Base-by-base conservation (phyloP, 2,797 vertebrate species). In the Pangasius krempfi region DNA sequence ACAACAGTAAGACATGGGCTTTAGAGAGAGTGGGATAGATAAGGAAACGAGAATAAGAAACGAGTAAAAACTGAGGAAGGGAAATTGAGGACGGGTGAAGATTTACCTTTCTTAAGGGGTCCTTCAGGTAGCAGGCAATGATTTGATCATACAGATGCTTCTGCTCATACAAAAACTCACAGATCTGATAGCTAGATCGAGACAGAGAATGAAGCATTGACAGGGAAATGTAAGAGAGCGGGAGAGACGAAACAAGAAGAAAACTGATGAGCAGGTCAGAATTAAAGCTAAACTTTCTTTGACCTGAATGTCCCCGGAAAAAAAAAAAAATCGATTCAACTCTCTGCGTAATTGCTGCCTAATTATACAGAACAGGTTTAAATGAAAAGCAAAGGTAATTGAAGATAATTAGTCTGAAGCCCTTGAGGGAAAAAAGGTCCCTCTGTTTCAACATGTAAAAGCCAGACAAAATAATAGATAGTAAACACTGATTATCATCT, bases 161-260 rank as follows among this genome's bases (percentile, higher is more conserved):
- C 92, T 97, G 97, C 90, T 99, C 98, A 72, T 99, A 99, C 90
- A 99, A 97, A 94, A 98, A 99, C 92, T 99, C 98, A 90, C 98
- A 99, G 84, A 99, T 98, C 91, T 99, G 98, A 91, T 97, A 99
- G 94, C 98, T 87, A 30, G 44, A 64, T 50, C 98, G 86, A 87
- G 92, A 94, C 0, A 85, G 25, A 66, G 2, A 84, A 16, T 1
- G 1, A 30, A n/a, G 37, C 52, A 62, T 10, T 66, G 37, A 13
- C 3, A 78, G 30, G 13, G 27, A 44, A 40, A 10, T 27, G 8
- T 76, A 13, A 50, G 50, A 47, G 33, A 37, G 14, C 7, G 10
- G 44, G 7, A 54, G 60, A 76, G 30, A 60, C 4, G 1, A 27
- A 54, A 20, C 14, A 60, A 18, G 33, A 50, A 14, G 22, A 9